phyloP scores from a whole-genome alignment of 1,140 invertebrate genomes.

The Aphelinus certus region DNA sequence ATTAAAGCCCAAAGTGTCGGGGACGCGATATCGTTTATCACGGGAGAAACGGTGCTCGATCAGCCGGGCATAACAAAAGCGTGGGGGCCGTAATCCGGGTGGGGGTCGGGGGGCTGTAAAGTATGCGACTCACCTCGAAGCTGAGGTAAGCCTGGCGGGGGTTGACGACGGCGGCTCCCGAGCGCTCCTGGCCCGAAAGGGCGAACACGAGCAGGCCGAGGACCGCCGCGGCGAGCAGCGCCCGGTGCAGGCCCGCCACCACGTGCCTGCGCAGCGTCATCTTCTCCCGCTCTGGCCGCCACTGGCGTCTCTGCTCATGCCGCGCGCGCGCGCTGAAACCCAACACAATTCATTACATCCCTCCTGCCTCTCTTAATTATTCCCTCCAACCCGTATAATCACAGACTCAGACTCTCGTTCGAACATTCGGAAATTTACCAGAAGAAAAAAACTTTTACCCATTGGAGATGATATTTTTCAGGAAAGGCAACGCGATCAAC shows the following conservation, averaged over 20 bases:
- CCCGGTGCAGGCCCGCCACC: slow-evolving; percentile 58
- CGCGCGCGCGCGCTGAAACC: slow-evolving; percentile 46
- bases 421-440: too few relatives aligned
- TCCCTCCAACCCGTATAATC: too few relatives aligned
- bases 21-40: too few relatives aligned
- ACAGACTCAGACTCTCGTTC: too few relatives aligned
- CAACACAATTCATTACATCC: neutral
- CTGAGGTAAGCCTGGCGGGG: neutral
- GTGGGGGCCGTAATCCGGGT: neutral
- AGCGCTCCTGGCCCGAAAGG: slow-evolving; percentile 57
- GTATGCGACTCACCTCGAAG: slow-evolving; percentile 16
- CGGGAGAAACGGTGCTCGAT: too few relatives aligned
- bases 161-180: slow-evolving; percentile 44
- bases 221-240: slow-evolving; percentile 55
- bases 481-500: too few relatives aligned
- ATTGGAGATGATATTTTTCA: too few relatives aligned
- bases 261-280: slow-evolving; percentile 63
- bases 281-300: slow-evolving; percentile 56
- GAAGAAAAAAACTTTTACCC: too few relatives aligned
- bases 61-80: too few relatives aligned
- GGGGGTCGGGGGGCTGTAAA: neutral
- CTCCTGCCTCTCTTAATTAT: neutral
- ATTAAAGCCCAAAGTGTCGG: too few relatives aligned
- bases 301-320: slow-evolving; percentile 61
- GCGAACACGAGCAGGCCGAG: slow-evolving; percentile 58